These are phyloP conservation scores for Macrotis lagotis DNA, from an alignment of 2,113 vertebrate genomes.

Conservation along the genomic window DNA sequence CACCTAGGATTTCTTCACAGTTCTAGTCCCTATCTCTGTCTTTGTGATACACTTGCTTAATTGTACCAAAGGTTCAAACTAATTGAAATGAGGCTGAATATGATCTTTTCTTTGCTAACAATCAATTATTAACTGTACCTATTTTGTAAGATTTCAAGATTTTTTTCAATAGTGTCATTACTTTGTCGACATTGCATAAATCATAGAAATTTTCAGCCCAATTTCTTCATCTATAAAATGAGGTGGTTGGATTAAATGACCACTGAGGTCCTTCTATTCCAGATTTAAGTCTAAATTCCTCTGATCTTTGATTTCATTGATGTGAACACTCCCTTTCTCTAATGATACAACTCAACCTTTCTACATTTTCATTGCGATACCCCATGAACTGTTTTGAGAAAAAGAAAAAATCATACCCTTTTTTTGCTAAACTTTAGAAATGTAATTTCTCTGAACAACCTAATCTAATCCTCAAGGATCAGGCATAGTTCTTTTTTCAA, in stretches of 20 bases:
- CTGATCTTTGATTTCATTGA: background rate
- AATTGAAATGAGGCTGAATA: background rate
- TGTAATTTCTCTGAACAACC: background rate
- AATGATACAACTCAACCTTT: background rate
- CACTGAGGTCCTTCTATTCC: background rate
- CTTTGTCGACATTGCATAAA: background rate
- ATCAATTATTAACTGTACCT: background rate
- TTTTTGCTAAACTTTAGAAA: background rate
- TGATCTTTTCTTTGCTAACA: background rate
- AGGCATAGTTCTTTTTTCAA: too few relatives aligned
- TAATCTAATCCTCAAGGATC: background rate
- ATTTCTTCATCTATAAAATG: background rate
- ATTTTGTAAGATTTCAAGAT: background rate
- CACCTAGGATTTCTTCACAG: background rate
- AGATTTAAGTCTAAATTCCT: background rate
- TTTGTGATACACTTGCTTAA: background rate
- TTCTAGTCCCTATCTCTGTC: background rate
- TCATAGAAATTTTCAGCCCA: background rate
- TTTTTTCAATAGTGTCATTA: background rate
- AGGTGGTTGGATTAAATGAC: background rate
- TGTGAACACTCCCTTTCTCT: background rate
- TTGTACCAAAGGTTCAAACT: background rate
- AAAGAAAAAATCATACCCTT: background rate
- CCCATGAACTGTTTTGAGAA: background rate
- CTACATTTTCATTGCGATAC: background rate